Evolutionary conservation across 1,140 invertebrate genomes (phyloP).

Genomic region (Macrosteles quadrilineatus): DNA sequence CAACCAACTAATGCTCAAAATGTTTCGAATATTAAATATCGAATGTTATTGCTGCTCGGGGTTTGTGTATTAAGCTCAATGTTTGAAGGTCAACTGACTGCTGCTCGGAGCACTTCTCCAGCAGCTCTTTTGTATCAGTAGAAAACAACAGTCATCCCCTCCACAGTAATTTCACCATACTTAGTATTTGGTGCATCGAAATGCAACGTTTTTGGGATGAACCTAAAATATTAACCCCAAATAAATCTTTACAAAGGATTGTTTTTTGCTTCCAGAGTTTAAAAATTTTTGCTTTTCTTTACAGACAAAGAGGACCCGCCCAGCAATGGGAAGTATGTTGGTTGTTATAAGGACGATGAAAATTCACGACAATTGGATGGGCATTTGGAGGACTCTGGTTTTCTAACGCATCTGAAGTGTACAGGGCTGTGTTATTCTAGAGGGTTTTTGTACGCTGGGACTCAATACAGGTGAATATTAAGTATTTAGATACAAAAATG

Average conservation of each 20-base stretch:
- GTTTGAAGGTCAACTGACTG: no score
- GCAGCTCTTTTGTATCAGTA: no score
- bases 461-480: slow-evolving; percentile 35
- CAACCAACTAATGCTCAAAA: no score
- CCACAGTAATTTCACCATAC: neutral
- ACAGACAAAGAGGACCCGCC: neutral
- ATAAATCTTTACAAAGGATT: neutral
- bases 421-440: slow-evolving; percentile 13
- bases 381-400: slow-evolving; percentile 9
- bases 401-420: slow-evolving; percentile 2
- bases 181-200: neutral
- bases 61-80: no score
- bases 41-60: no score
- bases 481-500: no score
- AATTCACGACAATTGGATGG: slow-evolving; percentile 1
- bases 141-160: no score
- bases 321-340: neutral
- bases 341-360: slow-evolving; percentile 28
- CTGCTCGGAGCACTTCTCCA: no score
- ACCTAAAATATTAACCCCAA: neutral
- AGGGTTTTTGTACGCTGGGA: slow-evolving; percentile 33
- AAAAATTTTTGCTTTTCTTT: no score
- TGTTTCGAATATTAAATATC: no score
- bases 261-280: neutral
- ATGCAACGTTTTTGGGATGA: neutral